Percentiles rank a stretch among this genome's conserved stretches.
Conservation (phyloP, 2,888 invertebrate species). For the Andrena hattorfiana region DNA sequence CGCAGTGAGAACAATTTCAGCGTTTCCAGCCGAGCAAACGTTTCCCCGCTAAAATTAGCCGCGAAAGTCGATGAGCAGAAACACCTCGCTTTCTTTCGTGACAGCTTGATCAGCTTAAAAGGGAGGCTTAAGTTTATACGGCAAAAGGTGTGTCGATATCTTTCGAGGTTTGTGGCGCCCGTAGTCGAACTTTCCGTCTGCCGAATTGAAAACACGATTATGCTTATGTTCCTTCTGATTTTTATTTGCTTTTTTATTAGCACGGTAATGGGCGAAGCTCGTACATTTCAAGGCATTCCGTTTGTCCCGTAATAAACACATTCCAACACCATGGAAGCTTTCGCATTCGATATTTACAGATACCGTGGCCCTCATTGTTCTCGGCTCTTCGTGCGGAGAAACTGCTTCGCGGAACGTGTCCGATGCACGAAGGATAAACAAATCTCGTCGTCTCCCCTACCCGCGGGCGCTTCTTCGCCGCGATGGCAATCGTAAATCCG, state of each 20-base stretch:
- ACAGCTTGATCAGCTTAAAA: constrained; percentile 7
- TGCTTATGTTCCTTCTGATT: no score
- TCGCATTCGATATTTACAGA: no score
- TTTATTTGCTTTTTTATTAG: no score
- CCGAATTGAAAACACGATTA: background rate
- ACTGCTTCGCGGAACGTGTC: background rate
- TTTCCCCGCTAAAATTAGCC: background rate
- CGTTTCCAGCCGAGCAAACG: background rate
- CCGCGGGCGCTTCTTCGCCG: background rate
- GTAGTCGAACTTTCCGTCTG: background rate
- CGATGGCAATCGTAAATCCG: constrained; percentile 8
- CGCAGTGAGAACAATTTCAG: background rate
- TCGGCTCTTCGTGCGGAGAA: background rate
- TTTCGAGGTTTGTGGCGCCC: background rate
- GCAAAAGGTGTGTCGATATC: constrained; percentile 14
- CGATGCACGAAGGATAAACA: background rate
- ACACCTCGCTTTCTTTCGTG: constrained; percentile 6
- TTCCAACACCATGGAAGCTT: no score
- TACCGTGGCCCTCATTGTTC: background rate
- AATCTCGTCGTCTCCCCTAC: background rate
- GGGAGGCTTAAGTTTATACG: constrained; percentile 24
- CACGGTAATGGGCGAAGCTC: no score
- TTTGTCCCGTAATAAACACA: no score
- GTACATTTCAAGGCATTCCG: no score
- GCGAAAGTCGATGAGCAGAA: background rate